Conservation (phyloP, 2,888 invertebrate genomes). For the Sesia bembeciformis region DNA sequence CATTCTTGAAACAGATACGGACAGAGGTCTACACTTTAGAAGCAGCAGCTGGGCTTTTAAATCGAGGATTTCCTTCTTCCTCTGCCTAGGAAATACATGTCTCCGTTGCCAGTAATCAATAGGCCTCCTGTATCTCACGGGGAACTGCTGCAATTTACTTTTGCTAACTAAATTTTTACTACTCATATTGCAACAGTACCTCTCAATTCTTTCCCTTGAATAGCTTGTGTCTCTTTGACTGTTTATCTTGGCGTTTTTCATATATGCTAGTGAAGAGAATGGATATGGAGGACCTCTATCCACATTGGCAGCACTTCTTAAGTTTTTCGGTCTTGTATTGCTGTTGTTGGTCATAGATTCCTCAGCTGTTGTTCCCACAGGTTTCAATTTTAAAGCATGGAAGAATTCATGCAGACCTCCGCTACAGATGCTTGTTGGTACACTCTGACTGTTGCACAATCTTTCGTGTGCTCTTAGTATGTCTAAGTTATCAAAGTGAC, state of each 20-base stretch:
- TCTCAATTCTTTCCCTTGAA: slow-evolving; percentile 54
- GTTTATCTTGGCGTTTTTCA: slow-evolving; percentile 44
- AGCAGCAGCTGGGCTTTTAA: slow-evolving; percentile 63
- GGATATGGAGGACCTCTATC: slow-evolving; percentile 63
- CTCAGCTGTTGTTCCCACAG: slow-evolving; percentile 21
- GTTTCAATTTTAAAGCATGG: slow-evolving; percentile 47
- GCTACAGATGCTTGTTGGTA: slow-evolving; percentile 27
- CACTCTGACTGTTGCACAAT: slow-evolving; percentile 50
- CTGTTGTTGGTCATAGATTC: slow-evolving; percentile 13
- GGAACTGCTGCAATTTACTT: slow-evolving; percentile 51
- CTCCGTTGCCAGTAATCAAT: slow-evolving; percentile 63
- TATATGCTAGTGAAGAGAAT: slow-evolving; percentile 64
- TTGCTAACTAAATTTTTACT: slow-evolving; percentile 48
- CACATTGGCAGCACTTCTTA: slow-evolving; percentile 41
- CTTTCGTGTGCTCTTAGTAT: slow-evolving; percentile 55
- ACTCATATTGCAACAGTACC: slow-evolving; percentile 50
- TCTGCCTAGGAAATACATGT: slow-evolving; percentile 53
- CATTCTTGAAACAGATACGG: slow-evolving; percentile 58
- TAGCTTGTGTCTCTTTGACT: slow-evolving; percentile 41
- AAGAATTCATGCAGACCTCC: slow-evolving; percentile 52
- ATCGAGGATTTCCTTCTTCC: slow-evolving; percentile 55
- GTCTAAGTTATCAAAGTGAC: slow-evolving; percentile 76
- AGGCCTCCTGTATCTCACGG: slow-evolving; percentile 54
- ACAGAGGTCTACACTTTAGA: slow-evolving; percentile 63
- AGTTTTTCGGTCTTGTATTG: slow-evolving; percentile 37